Evolutionary conservation across 2,888 invertebrate genomes (phyloP).

Genomic region (Xestoiulus laeticollis): DNA sequence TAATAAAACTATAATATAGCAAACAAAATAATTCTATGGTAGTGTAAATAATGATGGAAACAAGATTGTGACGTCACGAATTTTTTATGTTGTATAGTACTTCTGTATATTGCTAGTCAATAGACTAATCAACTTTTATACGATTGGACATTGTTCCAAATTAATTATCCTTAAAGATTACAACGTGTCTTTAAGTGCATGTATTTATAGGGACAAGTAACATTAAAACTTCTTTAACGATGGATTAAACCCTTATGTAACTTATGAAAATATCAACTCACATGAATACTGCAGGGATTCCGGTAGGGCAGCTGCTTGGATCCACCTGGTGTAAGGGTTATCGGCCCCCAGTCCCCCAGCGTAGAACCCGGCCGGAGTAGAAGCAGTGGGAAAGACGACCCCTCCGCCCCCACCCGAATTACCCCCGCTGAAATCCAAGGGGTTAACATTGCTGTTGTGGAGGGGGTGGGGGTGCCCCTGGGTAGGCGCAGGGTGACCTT

Average conservation of each 20-base stretch:
- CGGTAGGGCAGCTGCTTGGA: conserved; percentile 60
- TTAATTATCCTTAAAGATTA: too few relatives aligned
- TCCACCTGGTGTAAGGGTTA: conserved; percentile 69
- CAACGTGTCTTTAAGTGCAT: too few relatives aligned
- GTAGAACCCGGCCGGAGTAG: conserved; percentile 56
- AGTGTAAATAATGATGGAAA: too few relatives aligned
- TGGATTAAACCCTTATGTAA: neutral
- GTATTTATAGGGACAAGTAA: too few relatives aligned
- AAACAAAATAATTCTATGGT: too few relatives aligned
- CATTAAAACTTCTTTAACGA: neutral
- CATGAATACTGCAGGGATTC: conserved; percentile 61
- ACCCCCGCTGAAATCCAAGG: neutral
- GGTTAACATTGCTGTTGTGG: conserved; percentile 17
- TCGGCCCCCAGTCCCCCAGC: conserved; percentile 59
- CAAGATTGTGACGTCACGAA: too few relatives aligned
- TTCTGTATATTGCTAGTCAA: too few relatives aligned
- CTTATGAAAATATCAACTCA: conserved; percentile 56
- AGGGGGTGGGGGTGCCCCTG: conserved; percentile 17
- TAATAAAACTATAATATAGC: too few relatives aligned
- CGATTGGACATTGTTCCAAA: too few relatives aligned
- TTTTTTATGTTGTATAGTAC: too few relatives aligned
- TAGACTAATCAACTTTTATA: too few relatives aligned
- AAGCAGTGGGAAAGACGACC: conserved; percentile 54
- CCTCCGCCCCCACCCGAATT: conserved; percentile 31
- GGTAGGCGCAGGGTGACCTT: neutral